phyloP scores from a whole-genome alignment of 2,113 vertebrate genomes.

The Harpagus bidentatus region DNA sequence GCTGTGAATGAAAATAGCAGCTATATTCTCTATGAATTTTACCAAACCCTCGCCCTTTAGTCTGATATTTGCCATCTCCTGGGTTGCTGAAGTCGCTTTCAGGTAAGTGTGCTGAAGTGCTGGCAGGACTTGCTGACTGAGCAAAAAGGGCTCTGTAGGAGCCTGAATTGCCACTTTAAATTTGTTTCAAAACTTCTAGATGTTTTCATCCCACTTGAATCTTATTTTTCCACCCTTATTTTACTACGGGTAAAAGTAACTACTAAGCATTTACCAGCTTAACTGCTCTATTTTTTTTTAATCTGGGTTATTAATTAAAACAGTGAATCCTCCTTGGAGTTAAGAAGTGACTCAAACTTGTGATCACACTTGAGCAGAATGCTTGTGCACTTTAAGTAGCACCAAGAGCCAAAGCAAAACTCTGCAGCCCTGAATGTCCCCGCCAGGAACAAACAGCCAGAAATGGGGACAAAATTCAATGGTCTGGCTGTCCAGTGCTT shows the following conservation, averaged over 20 bases:
- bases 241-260: too few species aligned
- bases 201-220: neutral
- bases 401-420: neutral
- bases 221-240: neutral
- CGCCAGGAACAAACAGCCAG: neutral
- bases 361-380: neutral
- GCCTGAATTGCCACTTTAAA: neutral
- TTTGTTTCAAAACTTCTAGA: neutral
- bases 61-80: neutral
- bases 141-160: neutral
- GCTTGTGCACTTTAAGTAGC: neutral
- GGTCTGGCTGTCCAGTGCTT: neutral
- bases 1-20: neutral
- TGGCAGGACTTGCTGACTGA: neutral
- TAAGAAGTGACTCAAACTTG: neutral
- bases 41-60: neutral
- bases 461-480: neutral
- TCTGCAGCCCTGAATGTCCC: neutral
- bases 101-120: neutral
- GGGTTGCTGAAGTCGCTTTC: neutral
- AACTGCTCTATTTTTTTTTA: neutral
- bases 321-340: neutral
- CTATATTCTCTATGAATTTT: neutral
- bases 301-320: neutral
- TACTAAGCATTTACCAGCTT: neutral